Base-by-base conservation (phyloP, 2,888 invertebrate species). In the Quadroppia sp. region DNA sequence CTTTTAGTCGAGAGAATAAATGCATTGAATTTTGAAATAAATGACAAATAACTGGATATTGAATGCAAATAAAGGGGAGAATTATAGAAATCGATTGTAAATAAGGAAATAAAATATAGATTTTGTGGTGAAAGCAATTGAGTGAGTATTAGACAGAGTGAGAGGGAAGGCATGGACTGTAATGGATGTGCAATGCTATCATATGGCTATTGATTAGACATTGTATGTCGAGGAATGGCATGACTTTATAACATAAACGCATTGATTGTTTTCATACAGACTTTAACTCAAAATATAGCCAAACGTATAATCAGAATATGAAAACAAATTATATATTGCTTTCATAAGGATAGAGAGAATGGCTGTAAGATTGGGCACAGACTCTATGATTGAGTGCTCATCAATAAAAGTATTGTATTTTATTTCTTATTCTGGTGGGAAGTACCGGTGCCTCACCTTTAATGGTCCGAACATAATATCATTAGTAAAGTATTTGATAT, bases 361-460 rank as follows among this genome's bases (percentile, higher is more conserved):
- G 15, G 15, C 2, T 7, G 45, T 11, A 11, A 45, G 45, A 45
- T 15, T 45, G 15, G 45, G 45, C 2, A 9, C 45, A 45, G 15
- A 45, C 15, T 15, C 17, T 53, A 23, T 53, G 23, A 7, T 7
- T 50, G n/a, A n/a, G 17, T 20, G 53, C 7, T 53, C 23, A 53
- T 53, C n/a, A 53, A 53, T 53, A 53, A 25, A 6, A 25, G 9
- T 3, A 20, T 25, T 13, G 23, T 53, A 20, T 53, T 30, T 59
- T 30, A 30, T 59, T 59, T 25, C 45, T 45, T 15, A 17, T 45
- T 6, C 17, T 45, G 17, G 15, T 15, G 45, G 45, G 45, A 9
- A 45, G 64, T 40, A 64, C 20, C 64, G n/a, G 64, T 64, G 20
- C 64, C 64, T 64, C 32, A 64, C 64, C 64, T 64, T 64, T 64